These are phyloP conservation scores for Noctua janthe DNA, from an alignment of 2,888 invertebrate species.

Conservation along the genomic window DNA sequence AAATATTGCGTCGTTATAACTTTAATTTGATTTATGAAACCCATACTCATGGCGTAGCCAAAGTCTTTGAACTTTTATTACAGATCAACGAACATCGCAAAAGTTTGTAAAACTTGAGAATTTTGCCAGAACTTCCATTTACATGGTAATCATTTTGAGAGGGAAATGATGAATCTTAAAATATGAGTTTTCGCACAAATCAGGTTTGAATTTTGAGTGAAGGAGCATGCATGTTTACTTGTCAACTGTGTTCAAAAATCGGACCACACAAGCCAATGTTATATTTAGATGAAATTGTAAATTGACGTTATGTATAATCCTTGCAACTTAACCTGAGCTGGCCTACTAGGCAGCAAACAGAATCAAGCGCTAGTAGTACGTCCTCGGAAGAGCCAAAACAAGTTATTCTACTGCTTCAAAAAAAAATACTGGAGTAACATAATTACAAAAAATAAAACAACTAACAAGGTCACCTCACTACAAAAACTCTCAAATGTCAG, in stretches of 20 bases:
- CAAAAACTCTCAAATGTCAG: slow-evolving; percentile 6
- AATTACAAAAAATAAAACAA: background rate
- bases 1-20: slow-evolving; percentile 8
- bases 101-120: slow-evolving; percentile 43
- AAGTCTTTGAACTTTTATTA: slow-evolving; percentile 49
- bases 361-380: background rate
- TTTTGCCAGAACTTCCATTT: slow-evolving; percentile 50
- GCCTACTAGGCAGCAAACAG: background rate
- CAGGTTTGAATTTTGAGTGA: background rate
- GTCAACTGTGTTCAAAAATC: no score
- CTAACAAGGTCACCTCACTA: slow-evolving; percentile 1
- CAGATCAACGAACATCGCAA: slow-evolving; percentile 29
- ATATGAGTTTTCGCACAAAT: background rate
- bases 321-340: background rate
- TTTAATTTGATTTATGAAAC: slow-evolving; percentile 31
- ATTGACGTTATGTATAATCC: background rate
- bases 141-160: slow-evolving; percentile 48
- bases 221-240: background rate
- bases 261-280: background rate
- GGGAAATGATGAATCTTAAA: slow-evolving; percentile 33
- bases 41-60: slow-evolving; percentile 3
- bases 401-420: background rate
- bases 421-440: background rate
- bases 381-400: background rate
- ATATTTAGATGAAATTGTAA: background rate